phyloP scores from a whole-genome alignment of 2,113 vertebrate genomes.

The Eulemur rufifrons region DNA sequence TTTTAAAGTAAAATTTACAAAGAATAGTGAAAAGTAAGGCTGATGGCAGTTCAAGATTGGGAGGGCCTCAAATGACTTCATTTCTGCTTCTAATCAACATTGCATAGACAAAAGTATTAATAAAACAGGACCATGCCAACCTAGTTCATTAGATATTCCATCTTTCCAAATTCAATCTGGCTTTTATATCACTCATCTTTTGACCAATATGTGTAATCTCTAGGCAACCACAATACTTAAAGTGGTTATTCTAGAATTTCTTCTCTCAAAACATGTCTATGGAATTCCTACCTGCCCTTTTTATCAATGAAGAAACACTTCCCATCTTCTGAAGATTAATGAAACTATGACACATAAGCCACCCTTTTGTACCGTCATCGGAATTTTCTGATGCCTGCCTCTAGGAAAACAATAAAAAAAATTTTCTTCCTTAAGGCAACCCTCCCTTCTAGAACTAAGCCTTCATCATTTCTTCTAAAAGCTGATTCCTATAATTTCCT shows the following conservation, averaged over 20 bases:
- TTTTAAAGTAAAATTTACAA: slow-evolving; percentile 31
- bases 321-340: slow-evolving; percentile 31
- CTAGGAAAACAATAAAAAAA: not conserved
- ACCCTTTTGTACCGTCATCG: not conserved
- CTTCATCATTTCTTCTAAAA: slow-evolving; percentile 14
- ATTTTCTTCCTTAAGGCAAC: not conserved
- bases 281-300: slow-evolving; percentile 1
- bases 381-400: not conserved
- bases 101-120: not conserved
- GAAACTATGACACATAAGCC: not conserved
- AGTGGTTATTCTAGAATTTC: slow-evolving; percentile 34
- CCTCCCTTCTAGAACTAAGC: not conserved
- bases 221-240: not conserved
- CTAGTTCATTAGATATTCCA: not conserved
- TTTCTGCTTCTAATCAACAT: slow-evolving; percentile 1
- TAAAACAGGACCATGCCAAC: not conserved
- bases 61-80: not conserved
- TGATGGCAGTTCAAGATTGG: not conserved
- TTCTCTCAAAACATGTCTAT: not conserved
- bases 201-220: not conserved
- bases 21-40: slow-evolving; percentile 27
- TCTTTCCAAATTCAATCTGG: not conserved
- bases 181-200: slow-evolving; percentile 12
- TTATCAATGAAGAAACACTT: not conserved
- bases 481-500: not conserved